Evolutionary conservation across 2,888 invertebrate genomes (phyloP).

Genomic region (Hylaea fasciaria): DNA sequence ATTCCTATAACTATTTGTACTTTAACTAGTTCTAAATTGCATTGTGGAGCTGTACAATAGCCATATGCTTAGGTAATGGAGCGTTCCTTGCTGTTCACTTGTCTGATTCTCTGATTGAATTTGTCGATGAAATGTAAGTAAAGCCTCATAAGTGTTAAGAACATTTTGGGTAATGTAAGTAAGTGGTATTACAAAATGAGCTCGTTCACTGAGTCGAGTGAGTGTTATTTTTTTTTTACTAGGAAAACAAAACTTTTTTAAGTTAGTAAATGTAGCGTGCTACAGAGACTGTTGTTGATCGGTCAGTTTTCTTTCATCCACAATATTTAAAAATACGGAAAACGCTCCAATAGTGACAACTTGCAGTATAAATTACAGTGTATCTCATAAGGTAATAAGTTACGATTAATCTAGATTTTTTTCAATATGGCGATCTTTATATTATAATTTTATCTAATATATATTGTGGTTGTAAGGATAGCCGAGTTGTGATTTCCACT

Average conservation of each 20-base stretch:
- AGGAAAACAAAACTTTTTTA: slow-evolving; percentile 70
- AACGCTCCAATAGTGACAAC: slow-evolving; percentile 79
- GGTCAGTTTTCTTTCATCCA: slow-evolving; percentile 85
- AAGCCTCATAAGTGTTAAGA: slow-evolving; percentile 81
- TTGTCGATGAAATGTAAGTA: slow-evolving; percentile 78
- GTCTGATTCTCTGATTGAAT: slow-evolving; percentile 68
- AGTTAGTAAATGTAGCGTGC: slow-evolving; percentile 82
- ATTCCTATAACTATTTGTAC: slow-evolving; percentile 82
- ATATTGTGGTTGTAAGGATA: slow-evolving; percentile 90
- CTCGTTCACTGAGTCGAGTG: slow-evolving; percentile 79
- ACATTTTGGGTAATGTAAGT: slow-evolving; percentile 82
- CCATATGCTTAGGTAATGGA: slow-evolving; percentile 81
- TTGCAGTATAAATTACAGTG: slow-evolving; percentile 84
- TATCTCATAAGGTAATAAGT: slow-evolving; percentile 84
- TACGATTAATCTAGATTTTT: slow-evolving; percentile 84
- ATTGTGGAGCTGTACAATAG: slow-evolving; percentile 83
- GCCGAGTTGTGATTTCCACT: slow-evolving; percentile 83
- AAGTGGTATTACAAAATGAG: slow-evolving; percentile 80
- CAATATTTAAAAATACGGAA: slow-evolving; percentile 80
- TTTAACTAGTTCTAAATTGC: slow-evolving; percentile 84
- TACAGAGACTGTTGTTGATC: slow-evolving; percentile 79
- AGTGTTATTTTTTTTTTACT: slow-evolving; percentile 80
- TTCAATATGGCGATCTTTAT: slow-evolving; percentile 86
- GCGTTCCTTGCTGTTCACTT: slow-evolving; percentile 78
- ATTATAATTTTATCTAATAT: slow-evolving; percentile 87